These are phyloP conservation scores for Siniperca knerii DNA, from an alignment of 2,113 vertebrate species.

Conservation along the genomic window DNA sequence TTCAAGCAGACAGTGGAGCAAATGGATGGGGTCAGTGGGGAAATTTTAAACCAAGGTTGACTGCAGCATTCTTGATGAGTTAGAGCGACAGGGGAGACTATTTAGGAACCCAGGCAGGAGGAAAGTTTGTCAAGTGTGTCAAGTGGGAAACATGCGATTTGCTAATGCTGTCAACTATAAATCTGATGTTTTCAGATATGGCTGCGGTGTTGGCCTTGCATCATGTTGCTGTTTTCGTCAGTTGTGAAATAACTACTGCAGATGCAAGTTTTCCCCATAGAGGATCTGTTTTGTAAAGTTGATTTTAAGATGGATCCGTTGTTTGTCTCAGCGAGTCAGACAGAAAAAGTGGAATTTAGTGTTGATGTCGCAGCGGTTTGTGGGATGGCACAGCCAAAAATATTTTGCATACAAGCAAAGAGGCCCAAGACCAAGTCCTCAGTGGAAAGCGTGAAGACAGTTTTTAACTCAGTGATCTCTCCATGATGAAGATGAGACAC, in stretches of 20 bases:
- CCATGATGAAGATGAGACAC: neutral
- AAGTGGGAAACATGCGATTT: conserved; percentile 2
- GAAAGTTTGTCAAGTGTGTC: conserved; percentile 1
- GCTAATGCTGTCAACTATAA: neutral
- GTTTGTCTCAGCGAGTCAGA: neutral
- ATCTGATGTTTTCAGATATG: neutral
- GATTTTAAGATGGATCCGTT: neutral
- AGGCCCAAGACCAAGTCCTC: neutral
- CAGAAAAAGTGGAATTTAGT: neutral
- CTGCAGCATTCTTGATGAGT: conserved; percentile 26
- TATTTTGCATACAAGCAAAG: neutral
- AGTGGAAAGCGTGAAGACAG: neutral
- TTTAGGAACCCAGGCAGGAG: conserved; percentile 21
- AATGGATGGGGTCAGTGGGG: conserved; percentile 18
- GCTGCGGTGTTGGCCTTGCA: neutral
- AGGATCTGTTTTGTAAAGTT: neutral
- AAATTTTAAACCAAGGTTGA: conserved; percentile 27
- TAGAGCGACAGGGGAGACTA: neutral
- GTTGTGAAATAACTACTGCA: neutral
- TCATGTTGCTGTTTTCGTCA: neutral
- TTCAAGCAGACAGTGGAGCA: conserved; percentile 22
- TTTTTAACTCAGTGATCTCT: neutral
- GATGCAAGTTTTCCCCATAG: neutral
- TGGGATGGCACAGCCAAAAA: neutral
- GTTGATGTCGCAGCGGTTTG: neutral